phyloP scores from a whole-genome alignment of 2,113 vertebrate species.

The Chaenocephalus aceratus region DNA sequence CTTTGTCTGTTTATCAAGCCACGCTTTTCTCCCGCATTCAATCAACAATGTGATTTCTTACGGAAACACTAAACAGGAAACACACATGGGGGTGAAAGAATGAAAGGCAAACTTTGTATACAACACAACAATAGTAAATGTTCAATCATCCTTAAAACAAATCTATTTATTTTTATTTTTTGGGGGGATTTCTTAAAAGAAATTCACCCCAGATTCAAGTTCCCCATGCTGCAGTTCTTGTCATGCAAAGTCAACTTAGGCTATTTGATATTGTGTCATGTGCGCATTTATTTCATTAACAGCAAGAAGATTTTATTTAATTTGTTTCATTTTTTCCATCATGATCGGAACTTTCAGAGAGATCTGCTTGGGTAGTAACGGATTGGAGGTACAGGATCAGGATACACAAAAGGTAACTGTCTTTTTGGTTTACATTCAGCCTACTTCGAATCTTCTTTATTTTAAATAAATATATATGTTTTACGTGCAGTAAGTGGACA shows the following conservation, averaged over 20 bases:
- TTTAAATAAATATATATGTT: no score
- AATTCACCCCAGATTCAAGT: neutral
- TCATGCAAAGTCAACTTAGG: neutral
- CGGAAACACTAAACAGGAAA: neutral
- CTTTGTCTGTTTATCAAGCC: constrained; percentile 58
- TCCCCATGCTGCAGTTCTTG: neutral
- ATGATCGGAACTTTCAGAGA: neutral
- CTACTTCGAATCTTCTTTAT: no score
- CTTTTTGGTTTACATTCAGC: no score
- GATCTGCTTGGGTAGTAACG: no score
- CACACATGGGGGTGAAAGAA: neutral
- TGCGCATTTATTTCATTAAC: neutral
- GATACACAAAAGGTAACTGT: no score
- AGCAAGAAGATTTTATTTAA: neutral
- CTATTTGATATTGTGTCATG: neutral
- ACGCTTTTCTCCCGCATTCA: constrained; percentile 32
- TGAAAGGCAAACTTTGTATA: neutral
- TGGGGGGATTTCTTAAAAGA: neutral
- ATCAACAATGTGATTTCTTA: constrained; percentile 32
- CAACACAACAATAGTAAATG: neutral
- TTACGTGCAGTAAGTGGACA: no score
- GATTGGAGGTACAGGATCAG: no score
- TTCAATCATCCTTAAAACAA: neutral
- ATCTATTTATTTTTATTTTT: neutral
- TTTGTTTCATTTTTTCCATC: neutral